phyloP scores from a whole-genome alignment of 2,888 invertebrate genomes.

The Pantelozetes paolii region DNA sequence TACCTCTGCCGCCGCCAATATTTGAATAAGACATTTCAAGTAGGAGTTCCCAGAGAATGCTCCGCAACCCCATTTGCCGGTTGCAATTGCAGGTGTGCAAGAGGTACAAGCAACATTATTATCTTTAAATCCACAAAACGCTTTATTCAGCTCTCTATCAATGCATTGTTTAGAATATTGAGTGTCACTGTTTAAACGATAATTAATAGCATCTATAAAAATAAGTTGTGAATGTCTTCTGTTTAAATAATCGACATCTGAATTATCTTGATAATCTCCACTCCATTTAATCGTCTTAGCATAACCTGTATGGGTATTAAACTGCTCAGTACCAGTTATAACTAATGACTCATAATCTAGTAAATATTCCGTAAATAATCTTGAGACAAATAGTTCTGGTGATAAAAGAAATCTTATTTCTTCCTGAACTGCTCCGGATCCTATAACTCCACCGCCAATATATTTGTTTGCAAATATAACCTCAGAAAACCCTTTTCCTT shows the following conservation, averaged over 20 bases:
- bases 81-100: constrained; percentile 62
- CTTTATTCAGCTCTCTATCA: constrained; percentile 65
- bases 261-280: neutral
- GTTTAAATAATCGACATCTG: neutral
- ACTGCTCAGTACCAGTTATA: constrained; percentile 74
- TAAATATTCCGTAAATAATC: constrained; percentile 77
- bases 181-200: constrained; percentile 50
- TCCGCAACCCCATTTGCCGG: constrained; percentile 80
- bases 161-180: constrained; percentile 54
- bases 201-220: constrained; percentile 1
- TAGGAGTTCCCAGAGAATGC: constrained; percentile 46
- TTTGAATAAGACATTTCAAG: constrained; percentile 47
- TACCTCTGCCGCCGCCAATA: constrained; percentile 49
- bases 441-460: constrained; percentile 87
- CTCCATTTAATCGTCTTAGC: neutral
- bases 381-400: constrained; percentile 81
- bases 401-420: constrained; percentile 95
- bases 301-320: constrained; percentile 68
- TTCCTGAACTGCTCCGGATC: constrained; percentile 88
- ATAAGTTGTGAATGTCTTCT: neutral
- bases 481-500: constrained; percentile 73
- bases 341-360: constrained; percentile 74
- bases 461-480: constrained; percentile 92
- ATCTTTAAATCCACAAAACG: too few relatives aligned
- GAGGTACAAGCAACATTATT: neutral